These are phyloP conservation scores for Lasioglossum marginatum DNA, from an alignment of 2,888 invertebrate species.

Conservation along the genomic window DNA sequence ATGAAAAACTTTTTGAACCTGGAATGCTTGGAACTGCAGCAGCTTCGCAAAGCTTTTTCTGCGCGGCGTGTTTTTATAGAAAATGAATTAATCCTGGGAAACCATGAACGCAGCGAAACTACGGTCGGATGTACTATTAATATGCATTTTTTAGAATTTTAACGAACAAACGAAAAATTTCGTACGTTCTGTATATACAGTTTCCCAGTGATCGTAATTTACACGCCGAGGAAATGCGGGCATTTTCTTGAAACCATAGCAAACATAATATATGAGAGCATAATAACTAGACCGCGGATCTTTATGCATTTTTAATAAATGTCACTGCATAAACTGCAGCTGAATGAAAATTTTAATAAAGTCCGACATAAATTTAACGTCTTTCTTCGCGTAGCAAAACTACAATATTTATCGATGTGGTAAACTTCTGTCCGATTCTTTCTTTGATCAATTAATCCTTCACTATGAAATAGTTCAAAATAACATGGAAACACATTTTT, in stretches of 20 bases:
- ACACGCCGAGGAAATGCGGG: neutral
- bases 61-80: neutral
- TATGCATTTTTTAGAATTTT: slow-evolving; percentile 19
- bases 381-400: neutral
- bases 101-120: slow-evolving; percentile 37
- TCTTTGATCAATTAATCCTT: neutral
- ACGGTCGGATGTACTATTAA: slow-evolving; percentile 29
- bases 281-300: neutral
- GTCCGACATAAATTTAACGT: neutral
- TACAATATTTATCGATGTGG: neutral
- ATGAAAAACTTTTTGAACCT: neutral
- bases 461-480: neutral
- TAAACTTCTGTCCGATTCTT: neutral
- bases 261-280: slow-evolving; percentile 4
- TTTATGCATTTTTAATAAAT: slow-evolving; percentile 9
- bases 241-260: neutral
- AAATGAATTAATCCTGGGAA: slow-evolving; percentile 15
- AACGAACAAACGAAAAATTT: slow-evolving; percentile 27
- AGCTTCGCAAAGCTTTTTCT: neutral
- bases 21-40: neutral
- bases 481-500: neutral
- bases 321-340: neutral
- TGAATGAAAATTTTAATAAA: slow-evolving; percentile 13
- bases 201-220: slow-evolving; percentile 9
- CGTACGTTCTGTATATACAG: slow-evolving; percentile 5